Evolutionary conservation across 2,797 vertebrate species (phyloP).

Genomic region (Sarcoramphus papa): DNA sequence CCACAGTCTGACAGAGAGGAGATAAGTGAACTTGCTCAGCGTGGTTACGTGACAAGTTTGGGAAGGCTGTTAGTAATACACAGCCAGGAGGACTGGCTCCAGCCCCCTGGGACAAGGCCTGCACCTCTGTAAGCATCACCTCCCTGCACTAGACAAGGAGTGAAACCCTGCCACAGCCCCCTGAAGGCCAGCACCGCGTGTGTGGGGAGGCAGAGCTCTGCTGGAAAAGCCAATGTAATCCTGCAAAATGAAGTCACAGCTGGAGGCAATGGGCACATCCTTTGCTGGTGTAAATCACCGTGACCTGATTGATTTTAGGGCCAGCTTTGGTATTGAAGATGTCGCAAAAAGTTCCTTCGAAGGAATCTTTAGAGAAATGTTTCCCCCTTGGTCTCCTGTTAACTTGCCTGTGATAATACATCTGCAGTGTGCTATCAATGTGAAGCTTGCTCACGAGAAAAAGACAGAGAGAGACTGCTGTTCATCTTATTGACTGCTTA

Average conservation of each 20-base stretch:
- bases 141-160: not conserved
- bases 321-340: not conserved
- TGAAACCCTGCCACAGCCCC: not conserved
- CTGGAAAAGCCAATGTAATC: not conserved
- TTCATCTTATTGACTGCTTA: conserved; percentile 66
- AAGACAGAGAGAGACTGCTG: conserved; percentile 27
- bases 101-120: not conserved
- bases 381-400: not conserved
- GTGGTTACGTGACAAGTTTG: not conserved
- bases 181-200: not conserved
- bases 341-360: not conserved
- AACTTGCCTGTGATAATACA: conserved; percentile 10
- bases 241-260: not conserved
- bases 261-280: not conserved
- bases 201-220: not conserved
- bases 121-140: not conserved
- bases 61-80: not conserved
- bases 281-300: not conserved
- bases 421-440: not conserved
- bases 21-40: not conserved
- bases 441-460: not conserved
- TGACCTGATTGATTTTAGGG: not conserved
- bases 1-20: not conserved
- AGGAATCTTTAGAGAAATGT: conserved; percentile 1
- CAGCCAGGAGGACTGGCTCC: not conserved